phyloP scores from a whole-genome alignment of 2,113 vertebrate genomes.

The Petrocephalus microphthalmus region DNA sequence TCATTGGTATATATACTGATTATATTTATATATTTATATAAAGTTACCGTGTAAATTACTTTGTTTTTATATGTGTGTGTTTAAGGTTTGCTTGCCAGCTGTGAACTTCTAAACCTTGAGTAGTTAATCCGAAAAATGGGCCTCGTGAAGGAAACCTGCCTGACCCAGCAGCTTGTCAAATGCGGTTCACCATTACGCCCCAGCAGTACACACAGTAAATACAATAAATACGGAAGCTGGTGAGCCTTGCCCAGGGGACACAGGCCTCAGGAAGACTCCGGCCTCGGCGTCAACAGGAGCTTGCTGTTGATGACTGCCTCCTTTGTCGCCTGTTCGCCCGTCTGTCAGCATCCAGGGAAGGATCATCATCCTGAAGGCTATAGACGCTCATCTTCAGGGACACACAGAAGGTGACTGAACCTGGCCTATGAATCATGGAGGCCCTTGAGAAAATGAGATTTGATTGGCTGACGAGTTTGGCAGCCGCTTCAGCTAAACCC shows the following conservation, averaged over 20 bases:
- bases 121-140: neutral
- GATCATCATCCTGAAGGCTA: neutral
- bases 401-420: neutral
- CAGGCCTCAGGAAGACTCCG: neutral
- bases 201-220: neutral
- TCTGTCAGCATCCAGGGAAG: neutral
- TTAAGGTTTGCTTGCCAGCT: neutral
- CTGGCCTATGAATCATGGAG: neutral
- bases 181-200: neutral
- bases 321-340: neutral
- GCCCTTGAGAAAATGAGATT: neutral
- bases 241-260: neutral
- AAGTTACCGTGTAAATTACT: neutral
- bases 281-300: neutral
- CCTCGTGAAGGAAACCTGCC: neutral
- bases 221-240: neutral
- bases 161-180: neutral
- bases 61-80: neutral
- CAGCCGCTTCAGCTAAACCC: neutral
- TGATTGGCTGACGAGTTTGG: neutral
- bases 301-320: neutral
- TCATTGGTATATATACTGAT: neutral
- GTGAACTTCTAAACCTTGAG: neutral
- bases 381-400: neutral
- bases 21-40: neutral